phyloP scores from a whole-genome alignment of 1,140 invertebrate genomes.

The Pentalonia nigronervosa region DNA sequence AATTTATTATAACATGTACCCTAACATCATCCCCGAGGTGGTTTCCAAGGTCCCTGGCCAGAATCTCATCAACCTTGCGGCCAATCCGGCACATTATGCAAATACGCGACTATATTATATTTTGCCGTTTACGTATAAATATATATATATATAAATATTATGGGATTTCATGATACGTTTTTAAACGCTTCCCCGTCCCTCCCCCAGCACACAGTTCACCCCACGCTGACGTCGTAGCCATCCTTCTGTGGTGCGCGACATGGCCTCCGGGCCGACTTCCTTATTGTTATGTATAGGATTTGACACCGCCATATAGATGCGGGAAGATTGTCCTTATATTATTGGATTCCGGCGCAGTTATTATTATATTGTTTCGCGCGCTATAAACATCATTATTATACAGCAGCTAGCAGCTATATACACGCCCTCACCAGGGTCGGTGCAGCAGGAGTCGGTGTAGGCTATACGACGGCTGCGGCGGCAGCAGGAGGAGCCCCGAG shows the following conservation, averaged over 20 bases:
- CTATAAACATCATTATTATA: constrained; percentile 26
- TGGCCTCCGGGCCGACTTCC: constrained; percentile 52
- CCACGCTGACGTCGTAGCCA: background rate
- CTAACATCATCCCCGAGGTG: background rate
- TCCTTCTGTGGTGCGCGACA: background rate
- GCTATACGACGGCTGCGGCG: too few relatives aligned
- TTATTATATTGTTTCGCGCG: constrained; percentile 32
- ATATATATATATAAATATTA: background rate
- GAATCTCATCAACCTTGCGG: constrained; percentile 40
- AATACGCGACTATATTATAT: constrained; percentile 16
- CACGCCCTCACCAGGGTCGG: too few relatives aligned
- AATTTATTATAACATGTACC: background rate
- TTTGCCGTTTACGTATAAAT: background rate
- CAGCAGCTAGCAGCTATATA: background rate
- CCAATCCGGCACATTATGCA: constrained; percentile 39
- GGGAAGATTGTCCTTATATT: background rate
- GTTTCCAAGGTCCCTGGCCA: constrained; percentile 1
- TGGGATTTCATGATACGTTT: constrained; percentile 10
- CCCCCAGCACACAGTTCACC: background rate
- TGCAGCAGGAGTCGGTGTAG: too few relatives aligned
- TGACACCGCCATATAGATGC: background rate
- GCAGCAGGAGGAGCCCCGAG: background rate
- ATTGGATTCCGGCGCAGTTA: constrained; percentile 41
- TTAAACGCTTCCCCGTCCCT: constrained; percentile 28
- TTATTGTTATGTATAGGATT: constrained; percentile 57